Base-by-base conservation (phyloP, 2,797 vertebrate genomes). In the Poeciliopsis paucimaculata region DNA sequence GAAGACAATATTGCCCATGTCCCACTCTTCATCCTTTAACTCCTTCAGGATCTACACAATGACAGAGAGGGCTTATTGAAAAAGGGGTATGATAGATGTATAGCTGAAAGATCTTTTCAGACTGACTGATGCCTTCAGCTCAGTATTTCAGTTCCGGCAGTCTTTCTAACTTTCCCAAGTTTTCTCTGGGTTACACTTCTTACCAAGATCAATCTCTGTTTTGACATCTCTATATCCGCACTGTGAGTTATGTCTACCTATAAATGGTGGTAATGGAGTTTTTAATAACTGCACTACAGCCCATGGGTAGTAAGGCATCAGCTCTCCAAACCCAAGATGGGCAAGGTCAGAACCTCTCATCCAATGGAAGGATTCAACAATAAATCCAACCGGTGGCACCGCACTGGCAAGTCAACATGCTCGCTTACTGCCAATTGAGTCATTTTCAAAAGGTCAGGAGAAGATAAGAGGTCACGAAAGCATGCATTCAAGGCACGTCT, bases 11-110 rank as follows among this genome's bases (percentile, higher is more conserved):
- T 99, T 93, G 77, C 97, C 97, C 68, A 99, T 97, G 88, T 97
- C 88, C 98, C 98, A 99, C 5, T 99, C 97, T 92, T 99, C 98
- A 93, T 99, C 98, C 91, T 98, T 98, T 76, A 95, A 93, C 87
- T 99, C 98, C 91, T 99, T 99, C 91, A 99, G 93, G 91, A 99
- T 97, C 98, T 99, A 85, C 80, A 73, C 43, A 31, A 68, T 78
- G 91, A 91, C 90, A 92, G 89, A 88, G 86, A 82, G 15, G 77
- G 80, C 60, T 92, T 92, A 93, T 89, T 90, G 90, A 86, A 86
- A 92, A 89, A 71, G 45, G 79, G 79, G 64, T 11, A 74, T 90
- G 91, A 94, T 91, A 87, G 90, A 94, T 93, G 90, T 83, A 47
- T 68, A 39, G 85, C 84, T 82, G 85, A 86, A 79, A 88, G 86